These are phyloP conservation scores for western clawed frog (Xenopus tropicalis) DNA, from an alignment of 2,113 vertebrate genomes.

Conservation along the genomic window UCB_Xtro_10.0 CM004443.2:34180001-34180500, in stretches of 20 bases:
- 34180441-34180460: slow-evolving; percentile 35
- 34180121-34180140: slow-evolving; percentile 30
- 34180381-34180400: slow-evolving; percentile 44
- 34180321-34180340: slow-evolving; percentile 45
- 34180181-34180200: slow-evolving; percentile 29
- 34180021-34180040: background rate
- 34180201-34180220: slow-evolving; percentile 24
- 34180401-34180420: slow-evolving; percentile 45
- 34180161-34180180: slow-evolving; percentile 21
- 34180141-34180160: slow-evolving; percentile 24
- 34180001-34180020: slow-evolving; percentile 10
- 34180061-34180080: slow-evolving; percentile 22
- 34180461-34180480: slow-evolving; percentile 15
- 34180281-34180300: slow-evolving; percentile 39
- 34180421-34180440: slow-evolving; percentile 34
- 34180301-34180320: slow-evolving; percentile 39
- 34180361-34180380: slow-evolving; percentile 37
- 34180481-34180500: slow-evolving; percentile 9
- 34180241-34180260: slow-evolving; percentile 43
- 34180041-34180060: slow-evolving; percentile 11
- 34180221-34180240: slow-evolving; percentile 34
- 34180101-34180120: slow-evolving; percentile 36
- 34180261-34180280: slow-evolving; percentile 41
- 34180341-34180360: slow-evolving; percentile 43
- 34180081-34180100: slow-evolving; percentile 42